Percentiles rank a stretch among this genome's conserved stretches.
These are phyloP conservation scores for Lathronympha strigana DNA, from an alignment of 2,888 invertebrate species.

Conservation along the genomic window DNA sequence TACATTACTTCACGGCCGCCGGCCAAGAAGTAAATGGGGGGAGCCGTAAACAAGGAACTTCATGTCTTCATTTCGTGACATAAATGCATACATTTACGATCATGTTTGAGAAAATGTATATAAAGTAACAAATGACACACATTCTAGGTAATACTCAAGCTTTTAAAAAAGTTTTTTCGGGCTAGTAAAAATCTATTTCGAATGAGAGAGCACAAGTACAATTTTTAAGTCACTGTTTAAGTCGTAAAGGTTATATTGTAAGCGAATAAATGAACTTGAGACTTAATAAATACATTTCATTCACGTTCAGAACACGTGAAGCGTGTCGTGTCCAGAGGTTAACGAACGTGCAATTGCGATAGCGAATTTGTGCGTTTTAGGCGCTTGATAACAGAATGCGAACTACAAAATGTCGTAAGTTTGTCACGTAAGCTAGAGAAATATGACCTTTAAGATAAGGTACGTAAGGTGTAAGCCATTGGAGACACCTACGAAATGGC, in stretches of 20 bases:
- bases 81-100: too few species aligned
- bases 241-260: neutral
- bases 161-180: too few species aligned
- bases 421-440: neutral
- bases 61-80: too few species aligned
- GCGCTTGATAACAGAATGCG: conserved; percentile 9
- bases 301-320: conserved; percentile 31
- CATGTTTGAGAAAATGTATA: too few species aligned
- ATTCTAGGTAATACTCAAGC: too few species aligned
- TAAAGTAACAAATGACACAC: too few species aligned
- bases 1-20: too few species aligned
- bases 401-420: conserved; percentile 1
- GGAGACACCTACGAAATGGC: conserved; percentile 33
- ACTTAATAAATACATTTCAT: conserved; percentile 27
- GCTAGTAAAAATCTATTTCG: too few species aligned
- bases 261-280: conserved; percentile 5
- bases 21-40: too few species aligned
- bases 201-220: too few species aligned
- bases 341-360: conserved; percentile 37
- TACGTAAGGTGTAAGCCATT: neutral
- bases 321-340: conserved; percentile 21
- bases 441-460: conserved; percentile 9
- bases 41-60: too few species aligned
- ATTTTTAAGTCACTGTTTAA: neutral
- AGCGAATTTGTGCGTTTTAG: conserved; percentile 29